Percentiles rank a stretch among this genome's conserved stretches.
Evolutionary conservation across 2,888 invertebrate species (phyloP).

Genomic region (Mystacides longicornis): DNA sequence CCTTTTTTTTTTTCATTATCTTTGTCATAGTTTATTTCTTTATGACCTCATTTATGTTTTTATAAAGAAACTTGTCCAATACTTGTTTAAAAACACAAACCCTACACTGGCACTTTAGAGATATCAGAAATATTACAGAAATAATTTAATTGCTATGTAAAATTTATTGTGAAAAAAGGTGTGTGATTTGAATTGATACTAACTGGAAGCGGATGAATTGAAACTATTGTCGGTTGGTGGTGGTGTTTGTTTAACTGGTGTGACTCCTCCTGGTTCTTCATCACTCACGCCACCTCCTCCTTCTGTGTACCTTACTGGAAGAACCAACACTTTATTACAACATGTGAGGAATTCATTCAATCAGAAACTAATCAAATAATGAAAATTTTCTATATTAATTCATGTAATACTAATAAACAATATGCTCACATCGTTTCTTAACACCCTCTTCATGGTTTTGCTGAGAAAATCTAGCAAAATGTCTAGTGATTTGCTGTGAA

Average conservation of each 20-base stretch:
- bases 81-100: too few relatives aligned
- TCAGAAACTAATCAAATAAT: too few relatives aligned
- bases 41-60: too few relatives aligned
- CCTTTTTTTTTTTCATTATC: too few relatives aligned
- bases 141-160: too few relatives aligned
- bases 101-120: too few relatives aligned
- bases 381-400: not conserved
- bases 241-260: conserved; percentile 19
- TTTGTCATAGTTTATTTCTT: too few relatives aligned
- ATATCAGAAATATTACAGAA: too few relatives aligned
- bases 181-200: not conserved
- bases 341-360: too few relatives aligned
- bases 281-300: conserved; percentile 15
- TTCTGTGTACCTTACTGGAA: conserved; percentile 13
- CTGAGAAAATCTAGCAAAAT: conserved; percentile 16
- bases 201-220: conserved; percentile 20
- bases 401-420: not conserved
- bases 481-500: conserved; percentile 28
- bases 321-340: too few relatives aligned
- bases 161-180: too few relatives aligned
- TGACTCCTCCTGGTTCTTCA: conserved; percentile 15
- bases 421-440: conserved; percentile 20
- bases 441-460: conserved; percentile 3
- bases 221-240: conserved; percentile 17
- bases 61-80: too few relatives aligned